Percentiles rank a stretch among this genome's conserved stretches.
These are phyloP conservation scores for Lordiphosa stackelbergi DNA, from an alignment of 1,140 invertebrate genomes.

Conservation along the genomic window DNA sequence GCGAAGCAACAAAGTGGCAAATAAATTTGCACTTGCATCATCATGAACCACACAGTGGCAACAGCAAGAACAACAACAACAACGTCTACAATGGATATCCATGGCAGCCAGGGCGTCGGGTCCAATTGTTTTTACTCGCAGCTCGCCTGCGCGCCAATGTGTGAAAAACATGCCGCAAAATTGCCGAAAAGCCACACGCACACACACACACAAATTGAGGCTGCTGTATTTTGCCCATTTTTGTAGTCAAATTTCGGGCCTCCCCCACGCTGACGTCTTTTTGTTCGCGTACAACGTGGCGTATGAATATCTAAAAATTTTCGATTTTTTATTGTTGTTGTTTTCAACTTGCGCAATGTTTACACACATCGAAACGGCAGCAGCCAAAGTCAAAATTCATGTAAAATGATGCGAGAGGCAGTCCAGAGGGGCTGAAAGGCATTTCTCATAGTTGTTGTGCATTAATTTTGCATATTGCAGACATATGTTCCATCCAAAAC, in stretches of 20 bases:
- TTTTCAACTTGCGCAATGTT: constrained; percentile 68
- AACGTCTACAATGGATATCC: constrained; percentile 47
- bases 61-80: constrained; percentile 11
- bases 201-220: constrained; percentile 11
- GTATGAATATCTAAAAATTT: constrained; percentile 61
- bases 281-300: constrained; percentile 56
- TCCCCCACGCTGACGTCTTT: constrained; percentile 26
- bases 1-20: constrained; percentile 61
- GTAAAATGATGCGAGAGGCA: constrained; percentile 31
- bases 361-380: constrained; percentile 53
- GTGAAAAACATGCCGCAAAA: constrained; percentile 73
- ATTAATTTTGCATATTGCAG: constrained; percentile 75
- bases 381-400: constrained; percentile 69
- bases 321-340: constrained; percentile 44
- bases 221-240: constrained; percentile 69
- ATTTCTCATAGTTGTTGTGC: constrained; percentile 35
- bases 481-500: constrained; percentile 53
- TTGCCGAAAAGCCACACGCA: constrained; percentile 64
- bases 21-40: constrained; percentile 74
- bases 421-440: background rate
- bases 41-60: constrained; percentile 23
- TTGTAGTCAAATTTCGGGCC: constrained; percentile 68
- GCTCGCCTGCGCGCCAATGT: constrained; percentile 53
- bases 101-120: constrained; percentile 65
- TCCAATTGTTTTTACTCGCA: constrained; percentile 61